Evolutionary conservation across 2,888 invertebrate species (phyloP), one percentile per base, ranked within the genome.

Genomic region (Trissolcus brochymenae): DNA sequence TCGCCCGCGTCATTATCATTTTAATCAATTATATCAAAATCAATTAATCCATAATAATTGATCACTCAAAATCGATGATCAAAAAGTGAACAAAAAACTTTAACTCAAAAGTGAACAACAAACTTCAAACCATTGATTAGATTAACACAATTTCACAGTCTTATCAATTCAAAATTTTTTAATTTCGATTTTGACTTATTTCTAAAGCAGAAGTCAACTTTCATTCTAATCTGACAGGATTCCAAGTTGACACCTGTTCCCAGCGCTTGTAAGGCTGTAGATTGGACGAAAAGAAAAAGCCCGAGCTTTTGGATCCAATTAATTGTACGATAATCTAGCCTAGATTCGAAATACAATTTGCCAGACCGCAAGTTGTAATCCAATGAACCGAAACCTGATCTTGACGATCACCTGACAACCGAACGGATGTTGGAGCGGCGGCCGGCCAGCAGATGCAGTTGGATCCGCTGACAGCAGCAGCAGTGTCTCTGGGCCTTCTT

Each of bases 401-500:
- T 46, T 53, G 29, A 25, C 54, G 21, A 9, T 64, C 86, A 88
- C 88, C 88, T 88, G 82, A 88, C 86, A 75, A 88, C 88, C 73
- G 88, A 88, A 79, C 87, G 85, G 56, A 87, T 61, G 77, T 84
- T 86, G 82, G 82, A 85, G 73, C 84, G 86, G 73, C 86, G 86
- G 78, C 86, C 87, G 74, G 88, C 84, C 46, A 88, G 84, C 64
- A 88, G 81, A 73, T 88, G 88, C 65, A 88, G 84, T 72, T 88
- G 88, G 78, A 88, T 87, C 19, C 87, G 82, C 70, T 87, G 87
- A 73, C 88, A 88, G 73, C 88, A 88, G 71, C 88, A 88, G 77
- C 88, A 88, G 73, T 87, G 82, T 70, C 86, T 86, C 59, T 82
- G 83, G 0, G 54, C 60, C 29, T 82, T 82, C 56, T 85, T 86